Conservation (phyloP, 2,888 invertebrate genomes). For the Ommatoiulus sabulosus region DNA sequence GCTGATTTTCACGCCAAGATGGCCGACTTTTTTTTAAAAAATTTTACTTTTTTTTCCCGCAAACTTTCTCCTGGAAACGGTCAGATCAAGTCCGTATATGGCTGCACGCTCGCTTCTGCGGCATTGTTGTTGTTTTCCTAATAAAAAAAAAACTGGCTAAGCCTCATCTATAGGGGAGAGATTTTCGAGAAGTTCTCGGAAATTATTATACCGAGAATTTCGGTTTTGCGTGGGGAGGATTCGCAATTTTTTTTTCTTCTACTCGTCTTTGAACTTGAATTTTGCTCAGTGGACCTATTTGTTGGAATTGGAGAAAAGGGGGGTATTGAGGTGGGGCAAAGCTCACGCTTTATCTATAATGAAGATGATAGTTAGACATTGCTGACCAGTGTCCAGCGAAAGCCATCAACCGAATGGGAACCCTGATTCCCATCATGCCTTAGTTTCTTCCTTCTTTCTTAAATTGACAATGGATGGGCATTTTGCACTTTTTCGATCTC, state of each 20-base stretch:
- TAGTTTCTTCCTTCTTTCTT: constrained; percentile 40
- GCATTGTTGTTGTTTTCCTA: constrained; percentile 19
- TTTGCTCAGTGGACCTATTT: constrained; percentile 44
- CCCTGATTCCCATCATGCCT: constrained; percentile 44
- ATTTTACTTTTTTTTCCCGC: not conserved
- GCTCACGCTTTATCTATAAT: constrained; percentile 41
- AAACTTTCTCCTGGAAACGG: constrained; percentile 8
- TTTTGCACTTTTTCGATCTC: constrained; percentile 48
- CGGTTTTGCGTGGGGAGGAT: constrained; percentile 25
- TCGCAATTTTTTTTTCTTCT: not conserved
- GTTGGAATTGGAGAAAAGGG: constrained; percentile 41
- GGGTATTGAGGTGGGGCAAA: constrained; percentile 2
- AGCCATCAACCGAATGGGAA: constrained; percentile 44
- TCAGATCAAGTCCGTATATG: not conserved
- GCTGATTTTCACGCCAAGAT: constrained; percentile 11
- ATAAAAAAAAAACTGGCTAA: constrained; percentile 30
- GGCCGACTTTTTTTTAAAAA: constrained; percentile 1
- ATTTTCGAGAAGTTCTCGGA: constrained; percentile 45
- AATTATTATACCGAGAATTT: constrained; percentile 47
- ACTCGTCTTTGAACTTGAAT: constrained; percentile 24
- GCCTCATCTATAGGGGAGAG: constrained; percentile 10
- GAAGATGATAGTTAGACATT: constrained; percentile 38
- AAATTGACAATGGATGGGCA: constrained; percentile 48
- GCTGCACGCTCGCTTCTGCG: not conserved
- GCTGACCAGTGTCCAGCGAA: constrained; percentile 39